phyloP scores from a whole-genome alignment of 2,797 vertebrate genomes.

The Momotus momota region DNA sequence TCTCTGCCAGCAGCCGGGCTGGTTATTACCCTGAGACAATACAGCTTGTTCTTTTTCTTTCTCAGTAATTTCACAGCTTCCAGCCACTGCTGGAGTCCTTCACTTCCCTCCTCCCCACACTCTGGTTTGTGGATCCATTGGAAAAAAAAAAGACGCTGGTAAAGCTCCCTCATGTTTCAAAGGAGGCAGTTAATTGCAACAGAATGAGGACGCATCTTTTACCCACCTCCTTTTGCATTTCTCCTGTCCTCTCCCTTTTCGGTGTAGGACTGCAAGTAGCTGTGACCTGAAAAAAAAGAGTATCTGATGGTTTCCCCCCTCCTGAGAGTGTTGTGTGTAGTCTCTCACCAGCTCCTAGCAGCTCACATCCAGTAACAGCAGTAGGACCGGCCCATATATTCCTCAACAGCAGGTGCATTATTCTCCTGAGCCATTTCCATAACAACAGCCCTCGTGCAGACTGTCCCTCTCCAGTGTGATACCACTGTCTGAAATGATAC shows the following conservation, averaged over 20 bases:
- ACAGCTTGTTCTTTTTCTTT: constrained; percentile 35
- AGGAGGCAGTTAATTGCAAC: neutral
- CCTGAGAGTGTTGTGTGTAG: neutral
- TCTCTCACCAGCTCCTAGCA: neutral
- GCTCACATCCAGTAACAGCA: neutral
- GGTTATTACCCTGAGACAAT: constrained; percentile 29
- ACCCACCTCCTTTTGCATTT: neutral
- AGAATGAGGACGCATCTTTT: neutral
- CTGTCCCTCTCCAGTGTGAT: neutral
- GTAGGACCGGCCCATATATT: fast-evolving
- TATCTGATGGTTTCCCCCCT: neutral
- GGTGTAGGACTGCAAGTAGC: neutral
- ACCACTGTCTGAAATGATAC: neutral
- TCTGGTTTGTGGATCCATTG: neutral
- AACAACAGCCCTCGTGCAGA: neutral
- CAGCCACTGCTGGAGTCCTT: neutral
- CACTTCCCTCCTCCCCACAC: neutral
- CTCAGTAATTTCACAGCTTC: constrained; percentile 38
- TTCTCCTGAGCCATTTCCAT: neutral
- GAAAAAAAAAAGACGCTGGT: constrained; percentile 1
- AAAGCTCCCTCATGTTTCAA: neutral
- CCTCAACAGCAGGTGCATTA: constrained; percentile 19
- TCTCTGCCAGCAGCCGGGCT: neutral
- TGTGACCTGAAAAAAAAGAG: neutral
- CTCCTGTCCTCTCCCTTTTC: neutral